Evolutionary conservation across 1,140 invertebrate genomes (phyloP).

Genomic region (Ostrea edulis): DNA sequence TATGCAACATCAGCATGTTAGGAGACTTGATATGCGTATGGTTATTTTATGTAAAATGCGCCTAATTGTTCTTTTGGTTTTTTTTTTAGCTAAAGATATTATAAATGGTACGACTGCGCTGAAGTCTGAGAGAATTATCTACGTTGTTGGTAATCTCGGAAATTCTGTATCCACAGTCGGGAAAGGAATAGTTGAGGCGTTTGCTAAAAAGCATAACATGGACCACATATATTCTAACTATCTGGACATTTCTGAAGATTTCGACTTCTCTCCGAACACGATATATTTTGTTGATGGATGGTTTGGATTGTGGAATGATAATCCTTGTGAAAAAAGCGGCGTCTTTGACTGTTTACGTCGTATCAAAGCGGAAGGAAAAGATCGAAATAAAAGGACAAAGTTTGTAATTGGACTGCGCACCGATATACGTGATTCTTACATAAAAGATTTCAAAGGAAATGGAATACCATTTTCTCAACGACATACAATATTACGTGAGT

Average conservation of each 20-base stretch:
- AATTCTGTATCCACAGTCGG: constrained; percentile 16
- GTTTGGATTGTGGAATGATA: constrained; percentile 21
- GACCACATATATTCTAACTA: not conserved
- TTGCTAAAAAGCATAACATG: not conserved
- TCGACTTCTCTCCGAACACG: not conserved
- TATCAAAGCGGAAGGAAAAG: not conserved
- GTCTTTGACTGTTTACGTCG: not conserved
- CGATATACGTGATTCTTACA: not conserved
- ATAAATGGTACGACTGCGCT: not conserved
- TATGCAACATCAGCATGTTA: too few species aligned
- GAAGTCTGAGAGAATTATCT: not conserved
- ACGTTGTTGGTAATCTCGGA: not conserved
- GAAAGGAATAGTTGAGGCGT: not conserved
- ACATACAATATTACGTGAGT: not conserved
- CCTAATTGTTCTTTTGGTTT: not conserved
- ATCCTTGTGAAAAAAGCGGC: not conserved
- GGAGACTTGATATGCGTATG: too few species aligned
- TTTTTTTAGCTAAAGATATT: not conserved
- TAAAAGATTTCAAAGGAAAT: not conserved
- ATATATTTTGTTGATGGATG: constrained; percentile 1
- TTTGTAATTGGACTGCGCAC: not conserved
- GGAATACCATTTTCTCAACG: not conserved
- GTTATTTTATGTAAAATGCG: too few species aligned
- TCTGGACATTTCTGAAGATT: not conserved
- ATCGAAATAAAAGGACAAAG: not conserved